Evolutionary conservation across 1,140 invertebrate genomes (phyloP).

Genomic region (Drosophila novamexicana): DNA sequence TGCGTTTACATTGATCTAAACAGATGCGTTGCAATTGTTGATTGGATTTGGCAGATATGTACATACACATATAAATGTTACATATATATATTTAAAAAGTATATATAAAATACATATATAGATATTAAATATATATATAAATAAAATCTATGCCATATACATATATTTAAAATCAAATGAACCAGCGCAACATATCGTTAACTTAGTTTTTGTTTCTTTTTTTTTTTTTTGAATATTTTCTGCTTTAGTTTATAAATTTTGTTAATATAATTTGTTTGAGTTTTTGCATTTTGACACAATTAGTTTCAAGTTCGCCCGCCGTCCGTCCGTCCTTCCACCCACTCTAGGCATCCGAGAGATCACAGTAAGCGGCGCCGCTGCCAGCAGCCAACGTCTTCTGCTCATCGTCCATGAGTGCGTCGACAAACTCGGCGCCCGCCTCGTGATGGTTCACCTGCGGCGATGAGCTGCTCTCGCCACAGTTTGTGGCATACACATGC

Average conservation of each 20-base stretch:
- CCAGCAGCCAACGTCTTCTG: constrained; percentile 53
- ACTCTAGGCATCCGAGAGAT: constrained; percentile 78
- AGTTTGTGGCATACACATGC: constrained; percentile 83
- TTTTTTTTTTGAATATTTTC: constrained; percentile 11
- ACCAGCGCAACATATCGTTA: constrained; percentile 1
- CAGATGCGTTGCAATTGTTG: constrained; percentile 1
- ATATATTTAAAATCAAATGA: constrained; percentile 11
- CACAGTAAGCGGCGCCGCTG: constrained; percentile 62
- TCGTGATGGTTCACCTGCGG: constrained; percentile 80
- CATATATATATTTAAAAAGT: constrained; percentile 4
- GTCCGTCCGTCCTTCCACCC: neutral
- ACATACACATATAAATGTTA: neutral
- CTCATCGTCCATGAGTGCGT: constrained; percentile 72
- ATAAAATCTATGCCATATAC: neutral
- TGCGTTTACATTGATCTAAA: constrained; percentile 59
- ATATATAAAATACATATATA: constrained; percentile 1
- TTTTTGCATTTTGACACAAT: constrained; percentile 59
- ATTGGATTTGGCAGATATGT: constrained; percentile 3
- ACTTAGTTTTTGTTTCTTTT: neutral
- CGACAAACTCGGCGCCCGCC: constrained; percentile 58
- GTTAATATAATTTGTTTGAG: constrained; percentile 16
- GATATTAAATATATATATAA: constrained; percentile 2
- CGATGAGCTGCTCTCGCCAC: constrained; percentile 79
- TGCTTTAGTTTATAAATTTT: constrained; percentile 14
- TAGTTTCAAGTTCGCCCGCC: constrained; percentile 8